Percentiles rank a stretch among this genome's conserved stretches.
Conservation (phyloP, 1,140 invertebrate species). For the Rhysida immarginata region DNA sequence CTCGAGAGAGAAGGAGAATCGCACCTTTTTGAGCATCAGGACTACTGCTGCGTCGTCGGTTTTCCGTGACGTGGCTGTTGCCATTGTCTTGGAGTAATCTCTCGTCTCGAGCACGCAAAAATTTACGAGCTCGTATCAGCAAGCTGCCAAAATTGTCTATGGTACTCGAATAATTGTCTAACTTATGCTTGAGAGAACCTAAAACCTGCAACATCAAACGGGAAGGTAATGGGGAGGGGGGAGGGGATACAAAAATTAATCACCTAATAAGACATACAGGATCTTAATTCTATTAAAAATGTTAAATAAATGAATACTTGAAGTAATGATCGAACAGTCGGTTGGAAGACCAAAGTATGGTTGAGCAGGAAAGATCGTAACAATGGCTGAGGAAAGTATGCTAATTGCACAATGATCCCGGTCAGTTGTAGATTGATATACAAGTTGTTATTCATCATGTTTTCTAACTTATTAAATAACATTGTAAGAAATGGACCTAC, state of each 20-base stretch:
- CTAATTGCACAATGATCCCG: conserved; percentile 66
- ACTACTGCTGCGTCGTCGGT: conserved; percentile 1
- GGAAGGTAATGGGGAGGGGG: too few relatives aligned
- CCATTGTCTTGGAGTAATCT: conserved; percentile 42
- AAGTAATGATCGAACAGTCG: conserved; percentile 74
- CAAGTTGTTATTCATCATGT: conserved; percentile 68
- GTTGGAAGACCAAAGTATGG: conserved; percentile 69
- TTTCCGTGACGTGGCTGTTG: conserved; percentile 8
- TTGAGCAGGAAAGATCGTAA: conserved; percentile 74
- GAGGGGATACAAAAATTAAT: too few relatives aligned
- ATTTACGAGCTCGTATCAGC: conserved; percentile 42
- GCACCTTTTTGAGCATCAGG: conserved; percentile 10
- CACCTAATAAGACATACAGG: too few relatives aligned
- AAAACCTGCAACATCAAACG: too few relatives aligned
- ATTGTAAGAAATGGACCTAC: conserved; percentile 68
- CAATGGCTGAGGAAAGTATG: conserved; percentile 72
- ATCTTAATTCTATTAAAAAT: too few relatives aligned
- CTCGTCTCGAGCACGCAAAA: conserved; percentile 58
- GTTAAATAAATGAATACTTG: conserved; percentile 41
- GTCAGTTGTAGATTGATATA: conserved; percentile 78
- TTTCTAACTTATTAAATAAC: conserved; percentile 64
- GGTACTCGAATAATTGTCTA: conserved; percentile 59
- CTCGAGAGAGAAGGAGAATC: too few relatives aligned
- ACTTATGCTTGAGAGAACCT: conserved; percentile 66
- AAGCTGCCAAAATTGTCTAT: conserved; percentile 49